phyloP scores from a whole-genome alignment of 2,797 vertebrate species.

The Chaetophractus vellerosus region DNA sequence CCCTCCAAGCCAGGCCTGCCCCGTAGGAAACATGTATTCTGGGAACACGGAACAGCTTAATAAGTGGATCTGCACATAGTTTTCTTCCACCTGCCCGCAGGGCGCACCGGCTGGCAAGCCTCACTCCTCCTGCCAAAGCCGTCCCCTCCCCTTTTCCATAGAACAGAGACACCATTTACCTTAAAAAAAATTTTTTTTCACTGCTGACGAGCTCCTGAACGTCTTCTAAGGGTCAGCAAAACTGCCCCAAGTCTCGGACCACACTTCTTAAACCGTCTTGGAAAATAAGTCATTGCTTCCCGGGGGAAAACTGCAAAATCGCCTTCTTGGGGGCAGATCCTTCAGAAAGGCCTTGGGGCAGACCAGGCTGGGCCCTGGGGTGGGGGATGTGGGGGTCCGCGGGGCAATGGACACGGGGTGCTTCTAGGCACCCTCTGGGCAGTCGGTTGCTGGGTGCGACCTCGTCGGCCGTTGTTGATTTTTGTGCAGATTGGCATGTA shows the following conservation, averaged over 20 bases:
- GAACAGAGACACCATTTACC: not conserved
- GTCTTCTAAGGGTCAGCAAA: accelerated
- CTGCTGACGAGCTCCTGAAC: accelerated
- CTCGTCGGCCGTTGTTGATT: accelerated
- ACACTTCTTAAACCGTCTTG: not conserved
- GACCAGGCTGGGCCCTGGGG: too few relatives aligned
- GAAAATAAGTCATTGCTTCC: not conserved
- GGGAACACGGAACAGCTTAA: not conserved
- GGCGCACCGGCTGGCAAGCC: not conserved
- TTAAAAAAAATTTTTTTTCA: not conserved
- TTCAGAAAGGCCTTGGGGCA: not conserved
- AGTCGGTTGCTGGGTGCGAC: not conserved
- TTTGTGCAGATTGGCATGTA: not conserved
- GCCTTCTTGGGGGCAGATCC: not conserved
- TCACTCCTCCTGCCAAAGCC: not conserved
- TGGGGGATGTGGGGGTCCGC: not conserved
- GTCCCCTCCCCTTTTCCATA: not conserved
- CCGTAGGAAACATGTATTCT: accelerated
- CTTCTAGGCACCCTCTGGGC: not conserved
- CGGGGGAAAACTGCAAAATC: not conserved
- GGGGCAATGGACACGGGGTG: accelerated
- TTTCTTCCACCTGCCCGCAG: not conserved
- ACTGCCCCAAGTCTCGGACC: accelerated
- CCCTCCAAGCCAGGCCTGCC: not conserved
- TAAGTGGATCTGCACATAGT: not conserved